Evolutionary conservation across 2,797 vertebrate species (phyloP).

Genomic region (Cossypha caffra): DNA sequence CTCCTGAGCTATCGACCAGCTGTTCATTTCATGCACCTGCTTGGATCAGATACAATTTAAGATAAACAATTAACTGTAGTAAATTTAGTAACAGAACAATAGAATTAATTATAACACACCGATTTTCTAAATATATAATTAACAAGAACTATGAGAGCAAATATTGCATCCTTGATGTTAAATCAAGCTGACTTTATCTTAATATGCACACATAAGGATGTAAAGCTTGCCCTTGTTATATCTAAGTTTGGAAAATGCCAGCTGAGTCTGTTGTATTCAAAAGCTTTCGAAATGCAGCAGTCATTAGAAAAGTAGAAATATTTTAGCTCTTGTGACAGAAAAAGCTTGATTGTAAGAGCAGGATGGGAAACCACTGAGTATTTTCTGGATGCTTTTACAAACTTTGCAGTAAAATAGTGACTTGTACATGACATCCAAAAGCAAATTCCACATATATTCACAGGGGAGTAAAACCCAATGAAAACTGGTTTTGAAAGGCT

Average conservation of each 20-base stretch:
- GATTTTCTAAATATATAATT: background rate
- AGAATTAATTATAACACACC: background rate
- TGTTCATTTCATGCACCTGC: background rate
- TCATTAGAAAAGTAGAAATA: background rate
- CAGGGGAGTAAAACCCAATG: background rate
- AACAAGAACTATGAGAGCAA: background rate
- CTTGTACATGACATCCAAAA: background rate
- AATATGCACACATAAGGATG: background rate
- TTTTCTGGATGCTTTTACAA: background rate
- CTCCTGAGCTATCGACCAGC: background rate
- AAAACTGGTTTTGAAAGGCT: background rate
- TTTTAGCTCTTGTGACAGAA: background rate
- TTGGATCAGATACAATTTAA: background rate
- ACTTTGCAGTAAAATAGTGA: background rate
- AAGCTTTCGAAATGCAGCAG: background rate
- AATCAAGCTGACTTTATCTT: background rate
- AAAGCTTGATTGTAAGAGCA: background rate
- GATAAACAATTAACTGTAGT: background rate
- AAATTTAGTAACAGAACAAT: background rate
- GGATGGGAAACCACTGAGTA: background rate
- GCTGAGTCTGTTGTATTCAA: background rate
- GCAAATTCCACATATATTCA: background rate
- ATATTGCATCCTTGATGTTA: background rate
- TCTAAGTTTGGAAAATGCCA: background rate
- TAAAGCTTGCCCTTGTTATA: background rate